Conservation (phyloP, 2,113 vertebrate genomes). For the Indicator indicator region DNA sequence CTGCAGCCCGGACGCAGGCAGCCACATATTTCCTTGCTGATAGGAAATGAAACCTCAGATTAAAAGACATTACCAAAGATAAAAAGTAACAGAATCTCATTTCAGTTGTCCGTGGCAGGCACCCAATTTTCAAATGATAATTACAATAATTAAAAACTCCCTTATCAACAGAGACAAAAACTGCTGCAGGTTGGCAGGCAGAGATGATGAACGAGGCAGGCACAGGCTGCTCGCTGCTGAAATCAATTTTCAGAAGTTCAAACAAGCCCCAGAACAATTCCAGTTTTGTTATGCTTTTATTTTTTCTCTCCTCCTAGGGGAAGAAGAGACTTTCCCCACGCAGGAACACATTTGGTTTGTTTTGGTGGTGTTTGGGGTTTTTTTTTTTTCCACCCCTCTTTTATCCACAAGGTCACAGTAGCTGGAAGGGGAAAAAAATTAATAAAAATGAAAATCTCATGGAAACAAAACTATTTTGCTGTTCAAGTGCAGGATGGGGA, state of each 20-base stretch:
- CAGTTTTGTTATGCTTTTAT: background rate
- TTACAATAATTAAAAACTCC: slow-evolving; percentile 72
- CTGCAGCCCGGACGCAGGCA: background rate
- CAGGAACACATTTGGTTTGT: no score
- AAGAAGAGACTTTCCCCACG: background rate
- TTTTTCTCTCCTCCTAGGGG: background rate
- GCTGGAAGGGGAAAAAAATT: background rate
- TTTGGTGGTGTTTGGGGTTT: background rate
- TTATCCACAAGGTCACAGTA: background rate
- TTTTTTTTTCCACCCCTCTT: background rate
- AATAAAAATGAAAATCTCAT: background rate
- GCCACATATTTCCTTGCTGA: background rate
- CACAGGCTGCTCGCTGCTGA: background rate
- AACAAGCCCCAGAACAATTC: slow-evolving; percentile 16
- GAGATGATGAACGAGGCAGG: background rate
- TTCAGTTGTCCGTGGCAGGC: slow-evolving; percentile 69
- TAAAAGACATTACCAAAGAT: slow-evolving; percentile 52
- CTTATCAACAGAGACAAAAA: slow-evolving; percentile 68
- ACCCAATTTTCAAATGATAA: slow-evolving; percentile 72
- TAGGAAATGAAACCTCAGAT: slow-evolving; percentile 55
- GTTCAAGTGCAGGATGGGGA: background rate
- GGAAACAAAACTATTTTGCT: background rate
- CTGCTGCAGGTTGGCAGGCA: slow-evolving; percentile 21
- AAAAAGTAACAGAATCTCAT: slow-evolving; percentile 53
- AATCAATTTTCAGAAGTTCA: slow-evolving; percentile 25